A percentile compares a stretch with the other conserved stretches of the same genome.
phyloP scores from a whole-genome alignment of 2,113 vertebrate species.

The Sciurus niger region DNA sequence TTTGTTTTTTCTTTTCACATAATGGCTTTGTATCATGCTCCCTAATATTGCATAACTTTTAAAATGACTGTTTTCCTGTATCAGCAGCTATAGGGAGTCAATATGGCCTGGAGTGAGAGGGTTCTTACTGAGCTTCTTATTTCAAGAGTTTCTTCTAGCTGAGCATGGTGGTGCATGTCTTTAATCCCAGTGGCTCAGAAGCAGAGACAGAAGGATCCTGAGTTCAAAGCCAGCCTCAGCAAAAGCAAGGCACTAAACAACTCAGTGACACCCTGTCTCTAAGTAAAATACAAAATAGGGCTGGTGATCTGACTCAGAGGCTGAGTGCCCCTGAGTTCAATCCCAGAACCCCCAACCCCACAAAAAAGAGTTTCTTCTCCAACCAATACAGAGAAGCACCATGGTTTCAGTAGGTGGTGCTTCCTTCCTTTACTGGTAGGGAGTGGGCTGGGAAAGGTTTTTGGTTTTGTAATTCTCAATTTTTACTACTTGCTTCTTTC shows the following conservation, averaged over 20 bases:
- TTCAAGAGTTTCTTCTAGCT: background rate
- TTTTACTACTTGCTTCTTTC: background rate
- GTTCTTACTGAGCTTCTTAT: background rate
- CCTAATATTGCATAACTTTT: background rate
- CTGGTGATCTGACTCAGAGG: too few relatives aligned
- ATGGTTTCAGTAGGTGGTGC: background rate
- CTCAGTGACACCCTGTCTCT: too few relatives aligned
- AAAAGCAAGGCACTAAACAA: too few relatives aligned
- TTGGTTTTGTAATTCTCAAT: background rate
- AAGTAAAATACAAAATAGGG: too few relatives aligned
- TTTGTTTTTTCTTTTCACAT: background rate
- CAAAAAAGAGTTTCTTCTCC: background rate
- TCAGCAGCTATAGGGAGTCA: background rate
- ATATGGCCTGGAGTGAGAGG: background rate
- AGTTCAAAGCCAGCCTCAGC: too few relatives aligned
- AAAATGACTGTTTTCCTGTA: background rate
- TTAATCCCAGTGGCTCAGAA: too few relatives aligned
- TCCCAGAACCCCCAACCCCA: too few relatives aligned
- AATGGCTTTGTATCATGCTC: background rate
- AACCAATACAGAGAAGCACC: background rate
- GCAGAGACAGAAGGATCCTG: too few relatives aligned
- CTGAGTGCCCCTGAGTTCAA: too few relatives aligned
- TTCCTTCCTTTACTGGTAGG: background rate
- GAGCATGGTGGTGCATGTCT: too few relatives aligned
- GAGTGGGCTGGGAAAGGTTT: background rate